Conservation (phyloP, 2,888 invertebrate species). For the Operophtera brumata region DNA sequence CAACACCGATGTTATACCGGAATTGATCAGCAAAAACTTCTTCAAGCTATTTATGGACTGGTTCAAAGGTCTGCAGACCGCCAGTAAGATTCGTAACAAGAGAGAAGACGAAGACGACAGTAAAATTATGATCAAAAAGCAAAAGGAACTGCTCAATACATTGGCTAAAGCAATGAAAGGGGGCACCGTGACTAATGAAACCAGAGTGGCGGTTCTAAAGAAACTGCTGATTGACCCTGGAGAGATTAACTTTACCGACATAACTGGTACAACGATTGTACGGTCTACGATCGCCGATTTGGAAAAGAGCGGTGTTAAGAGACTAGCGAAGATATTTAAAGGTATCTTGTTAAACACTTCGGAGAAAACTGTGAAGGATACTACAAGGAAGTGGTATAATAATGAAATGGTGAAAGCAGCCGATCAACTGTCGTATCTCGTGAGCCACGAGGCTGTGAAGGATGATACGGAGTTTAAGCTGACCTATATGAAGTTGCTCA, state of each 20-base stretch:
- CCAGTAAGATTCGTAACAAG: conserved; percentile 78
- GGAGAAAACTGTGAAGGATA: conserved; percentile 72
- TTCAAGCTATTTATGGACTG: conserved; percentile 83
- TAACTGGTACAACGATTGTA: conserved; percentile 83
- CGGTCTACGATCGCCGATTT: conserved; percentile 83
- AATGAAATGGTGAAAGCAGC: conserved; percentile 85
- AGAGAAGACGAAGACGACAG: conserved; percentile 71
- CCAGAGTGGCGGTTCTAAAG: conserved; percentile 81
- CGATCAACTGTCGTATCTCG: conserved; percentile 71
- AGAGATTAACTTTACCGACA: conserved; percentile 87
- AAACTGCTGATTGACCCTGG: conserved; percentile 85
- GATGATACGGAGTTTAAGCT: conserved; percentile 83
- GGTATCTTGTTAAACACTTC: conserved; percentile 81
- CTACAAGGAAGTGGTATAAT: conserved; percentile 83
- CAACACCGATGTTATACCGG: conserved; percentile 72
- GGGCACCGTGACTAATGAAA: conserved; percentile 69
- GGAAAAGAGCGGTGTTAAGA: conserved; percentile 81
- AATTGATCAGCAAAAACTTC: conserved; percentile 83
- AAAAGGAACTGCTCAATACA: conserved; percentile 77
- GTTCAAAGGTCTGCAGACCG: conserved; percentile 81
- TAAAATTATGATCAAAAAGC: conserved; percentile 76
- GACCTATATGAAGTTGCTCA: conserved; percentile 83
- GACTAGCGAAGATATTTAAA: conserved; percentile 82
- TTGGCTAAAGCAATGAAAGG: conserved; percentile 74
- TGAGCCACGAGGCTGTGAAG: conserved; percentile 76